Evolutionary conservation across 2,888 invertebrate species (phyloP), one percentile per base, ranked within the genome.

Genomic region (Volucella inanis): DNA sequence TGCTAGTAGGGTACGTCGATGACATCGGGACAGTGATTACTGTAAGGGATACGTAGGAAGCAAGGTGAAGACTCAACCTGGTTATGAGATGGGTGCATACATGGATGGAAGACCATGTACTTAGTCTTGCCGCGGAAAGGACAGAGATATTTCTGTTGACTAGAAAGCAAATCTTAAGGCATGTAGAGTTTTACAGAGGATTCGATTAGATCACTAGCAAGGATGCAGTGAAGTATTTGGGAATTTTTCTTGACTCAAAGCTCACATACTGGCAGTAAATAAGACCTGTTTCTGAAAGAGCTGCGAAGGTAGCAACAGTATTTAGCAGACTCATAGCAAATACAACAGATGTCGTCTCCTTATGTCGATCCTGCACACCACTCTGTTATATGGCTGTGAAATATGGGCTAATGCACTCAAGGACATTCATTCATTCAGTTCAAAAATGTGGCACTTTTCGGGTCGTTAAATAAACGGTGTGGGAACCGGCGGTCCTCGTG

Each of bases 291-390:
- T 71, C 84, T 12, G 75, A 15, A 8, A 88, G 77, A 77, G 86
- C 88, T 2, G 79, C 85, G 0, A 61, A 52, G 38, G 64, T 67
- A 14, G 64, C 77, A 10, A 54, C 59, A 10, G 43, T 68, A 15
- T 68, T 88, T 9, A 74, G 71, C 31, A 76, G 87, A 54, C 78
- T 88, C 49, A 88, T 89, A 87, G 80, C 87, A 15, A 89, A 89
- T 82, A 67, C 8, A 59, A 55, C 9, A 78, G 59, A 52, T 59
- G 83, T 43, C 31, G 55, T 31, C 61, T 87, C 6, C 31, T 31
- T 31, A 31, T 31, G 31, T 31, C 6, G 31, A 31, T 31, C 49
- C 8, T 14, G 8, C 49, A 49, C 14, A 8, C 49, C 49, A 49
- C 15, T 49, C 15, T 49, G 6, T 6, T 31, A 31, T 31, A 31